Evolutionary conservation across 2,888 invertebrate species (phyloP), one percentile per base, ranked within the genome.

Genomic region (Apocheima hispidaria): DNA sequence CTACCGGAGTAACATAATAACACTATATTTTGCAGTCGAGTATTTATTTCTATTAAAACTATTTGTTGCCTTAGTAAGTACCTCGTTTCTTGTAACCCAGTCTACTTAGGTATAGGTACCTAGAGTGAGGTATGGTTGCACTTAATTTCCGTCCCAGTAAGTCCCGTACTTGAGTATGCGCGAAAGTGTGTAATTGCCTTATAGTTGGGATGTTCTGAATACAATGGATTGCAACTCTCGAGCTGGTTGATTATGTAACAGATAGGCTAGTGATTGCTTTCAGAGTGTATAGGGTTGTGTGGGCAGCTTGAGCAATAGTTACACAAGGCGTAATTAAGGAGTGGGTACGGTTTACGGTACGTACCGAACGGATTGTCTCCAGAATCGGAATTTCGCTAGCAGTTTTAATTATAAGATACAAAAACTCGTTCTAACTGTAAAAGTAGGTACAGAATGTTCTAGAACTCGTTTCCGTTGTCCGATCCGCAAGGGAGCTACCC

Each of bases 181-280:
- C 63, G 81, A 84, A 83, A 84, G 82, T 82, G 69, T 67, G 77
- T 79, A 72, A 68, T 68, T 68, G 66, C 58, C 63, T 41, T 60
- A 40, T 20, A 56, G 36, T 40, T 60, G 67, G 69, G 63, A 69
- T 69, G 71, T 69, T 74, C 69, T 68, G 66, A 70, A 73, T 72
- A 81, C 80, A 78, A 81, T 76, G 78, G 60, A 20, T 50, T 60
- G 53, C 54, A 78, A 78, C 23, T 35, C 36, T 35, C 38, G 77
- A 79, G 77, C 74, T 69, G 71, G 75, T 63, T 66, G 59, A 40
- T 60, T 68, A 55, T 65, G 70, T 65, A 70, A 71, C 33, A 68
- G 68, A 54, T 66, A 65, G 58, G 60, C 59, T 51, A 49, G 52
- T n/a, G 52, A 65, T 64, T 66, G 59, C 55, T 51, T 43, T 53